Percentiles rank a stretch among this genome's conserved stretches.
phyloP scores from a whole-genome alignment of 2,113 vertebrate genomes.

The Xenopus laevis region DNA sequence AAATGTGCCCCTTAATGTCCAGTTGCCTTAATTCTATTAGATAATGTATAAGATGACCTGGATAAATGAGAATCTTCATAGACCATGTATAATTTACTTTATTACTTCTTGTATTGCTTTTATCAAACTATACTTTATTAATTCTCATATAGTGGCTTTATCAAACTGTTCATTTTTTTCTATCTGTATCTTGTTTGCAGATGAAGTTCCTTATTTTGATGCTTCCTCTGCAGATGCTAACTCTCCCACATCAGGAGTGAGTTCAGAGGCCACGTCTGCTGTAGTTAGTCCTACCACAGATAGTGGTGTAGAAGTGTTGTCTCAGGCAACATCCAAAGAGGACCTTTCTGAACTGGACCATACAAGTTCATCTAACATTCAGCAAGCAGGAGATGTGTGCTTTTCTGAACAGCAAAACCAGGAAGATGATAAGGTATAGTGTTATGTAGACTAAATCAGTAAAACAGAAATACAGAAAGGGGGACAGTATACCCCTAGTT shows the following conservation, averaged over 20 bases:
- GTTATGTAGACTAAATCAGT: no score
- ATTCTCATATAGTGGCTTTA: no score
- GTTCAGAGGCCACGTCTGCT: conserved; percentile 74
- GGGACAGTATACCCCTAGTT: no score
- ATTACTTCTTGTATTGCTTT: no score
- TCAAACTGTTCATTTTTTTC: no score
- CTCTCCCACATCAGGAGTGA: conserved; percentile 68
- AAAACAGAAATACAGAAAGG: no score
- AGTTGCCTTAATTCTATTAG: no score
- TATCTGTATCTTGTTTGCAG: conserved; percentile 49
- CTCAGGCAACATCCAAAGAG: conserved; percentile 88
- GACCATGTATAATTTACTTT: no score
- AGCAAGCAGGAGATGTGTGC: conserved; percentile 54
- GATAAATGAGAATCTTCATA: no score
- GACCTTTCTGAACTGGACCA: conserved; percentile 89
- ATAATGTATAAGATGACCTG: no score
- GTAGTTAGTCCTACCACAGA: conserved; percentile 82
- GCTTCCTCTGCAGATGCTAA: conserved; percentile 58
- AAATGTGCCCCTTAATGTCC: no score
- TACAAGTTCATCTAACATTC: conserved; percentile 54
- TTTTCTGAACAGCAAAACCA: conserved; percentile 58
- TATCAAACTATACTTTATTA: no score
- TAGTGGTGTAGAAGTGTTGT: conserved; percentile 83
- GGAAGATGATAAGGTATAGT: conserved; percentile 68
- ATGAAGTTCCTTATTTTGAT: conserved; percentile 82